A percentile compares a stretch with the other conserved stretches of the same genome.
These are phyloP conservation scores for Leptinotarsa lineolata DNA, from an alignment of 1,140 invertebrate species.

Conservation along the genomic window DNA sequence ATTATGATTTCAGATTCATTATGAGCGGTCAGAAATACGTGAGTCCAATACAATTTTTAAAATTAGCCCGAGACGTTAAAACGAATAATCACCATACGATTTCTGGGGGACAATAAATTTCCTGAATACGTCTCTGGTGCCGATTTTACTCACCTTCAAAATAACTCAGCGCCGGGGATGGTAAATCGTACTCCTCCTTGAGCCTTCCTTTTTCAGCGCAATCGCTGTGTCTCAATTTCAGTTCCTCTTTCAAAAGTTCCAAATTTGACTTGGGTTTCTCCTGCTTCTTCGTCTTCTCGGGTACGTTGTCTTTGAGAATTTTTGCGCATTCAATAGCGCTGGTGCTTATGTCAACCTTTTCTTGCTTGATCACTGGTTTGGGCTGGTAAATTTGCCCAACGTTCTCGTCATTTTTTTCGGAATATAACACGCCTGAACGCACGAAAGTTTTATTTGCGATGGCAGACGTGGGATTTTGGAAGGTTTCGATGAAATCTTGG, in stretches of 20 bases:
- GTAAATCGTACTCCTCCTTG: constrained; percentile 27
- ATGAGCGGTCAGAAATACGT: no score
- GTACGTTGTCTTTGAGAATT: constrained; percentile 47
- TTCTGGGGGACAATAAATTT: no score
- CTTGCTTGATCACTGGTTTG: constrained; percentile 41
- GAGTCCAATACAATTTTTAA: no score
- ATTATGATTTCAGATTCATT: no score
- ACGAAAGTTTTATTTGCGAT: constrained; percentile 47
- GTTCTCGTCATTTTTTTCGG: constrained; percentile 35
- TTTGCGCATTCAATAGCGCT: constrained; percentile 57
- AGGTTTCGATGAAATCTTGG: constrained; percentile 53
- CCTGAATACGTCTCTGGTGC: no score
- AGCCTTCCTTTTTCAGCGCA: constrained; percentile 31
- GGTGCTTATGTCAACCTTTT: constrained; percentile 57
- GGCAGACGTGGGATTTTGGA: constrained; percentile 43
- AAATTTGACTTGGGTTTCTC: constrained; percentile 51
- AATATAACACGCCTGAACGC: constrained; percentile 48
- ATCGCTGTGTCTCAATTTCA: constrained; percentile 46
- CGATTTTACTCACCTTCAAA: constrained; percentile 61
- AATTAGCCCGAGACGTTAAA: no score
- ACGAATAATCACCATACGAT: no score
- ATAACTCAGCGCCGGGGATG: constrained; percentile 30
- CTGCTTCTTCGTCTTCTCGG: constrained; percentile 56
- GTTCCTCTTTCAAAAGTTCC: constrained; percentile 54
- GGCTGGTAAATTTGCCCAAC: constrained; percentile 48